Evolutionary conservation across 2,797 vertebrate genomes (phyloP), one percentile per base, ranked within the genome.

Genomic region (Onychomys leucogaster): DNA sequence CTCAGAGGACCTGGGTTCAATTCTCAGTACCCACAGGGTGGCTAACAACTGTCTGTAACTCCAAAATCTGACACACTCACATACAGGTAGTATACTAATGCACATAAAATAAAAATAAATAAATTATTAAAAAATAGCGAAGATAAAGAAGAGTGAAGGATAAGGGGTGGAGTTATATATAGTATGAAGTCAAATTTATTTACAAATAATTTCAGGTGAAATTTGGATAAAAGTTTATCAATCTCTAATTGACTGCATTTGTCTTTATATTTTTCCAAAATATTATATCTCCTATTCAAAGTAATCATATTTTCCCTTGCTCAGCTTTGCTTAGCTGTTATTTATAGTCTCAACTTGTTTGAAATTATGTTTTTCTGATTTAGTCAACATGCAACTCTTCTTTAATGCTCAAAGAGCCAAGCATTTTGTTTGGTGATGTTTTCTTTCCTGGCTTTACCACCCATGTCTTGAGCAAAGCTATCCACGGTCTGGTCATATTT

Each of bases 401-500:
- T 88, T 92, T 78, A 94, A 97, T 94, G 59, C 55, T 61, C 76
- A 89, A 86, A 89, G n/a, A 82, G 77, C 29, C n/a, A 65, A 57
- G 89, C 23, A 32, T 43, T 93, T 94, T 94, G 46, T 75, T 96
- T 92, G 57, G 57, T 37, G 71, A 65, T 43, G 63, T 93, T 96
- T 97, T 92, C 76, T 69, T 86, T 90, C 94, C 57, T 96, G 97
- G 94, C 85, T 95, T 94, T 87, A 73, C 94, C 95, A 95, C 97
- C 97, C 97, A 6, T 77, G 95, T 67, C 69, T 69, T 92, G 67
- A 93, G 43, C 92, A 92, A 65, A 89, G 90, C 88, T 37, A n/a
- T 55, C 77, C 32, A 84, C 37, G 92, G 69, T 71, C 65, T 75
- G 34, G 65, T 80, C 75, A 2, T 95, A 76, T 97, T 97, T 96